These are phyloP conservation scores for Microctonus brassicae DNA, from an alignment of 2,888 invertebrate genomes.

Conservation along the genomic window DNA sequence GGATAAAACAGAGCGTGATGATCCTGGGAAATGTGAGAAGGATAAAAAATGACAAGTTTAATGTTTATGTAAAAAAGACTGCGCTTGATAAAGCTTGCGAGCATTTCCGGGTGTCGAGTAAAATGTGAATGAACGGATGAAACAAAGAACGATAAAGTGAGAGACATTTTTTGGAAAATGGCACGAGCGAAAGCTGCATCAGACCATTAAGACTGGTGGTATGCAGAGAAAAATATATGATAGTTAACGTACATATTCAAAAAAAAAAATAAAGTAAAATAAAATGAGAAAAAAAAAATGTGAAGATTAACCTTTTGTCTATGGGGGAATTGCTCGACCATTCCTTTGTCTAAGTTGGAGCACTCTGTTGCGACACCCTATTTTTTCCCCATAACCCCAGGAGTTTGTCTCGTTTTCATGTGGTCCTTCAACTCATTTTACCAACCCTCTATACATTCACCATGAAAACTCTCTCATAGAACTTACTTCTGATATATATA, in stretches of 20 bases:
- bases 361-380: conserved; percentile 66
- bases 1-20: not conserved
- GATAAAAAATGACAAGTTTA: conserved; percentile 2
- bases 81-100: conserved; percentile 24
- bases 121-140: conserved; percentile 20
- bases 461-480: not conserved
- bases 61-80: conserved; percentile 2
- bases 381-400: conserved; percentile 57
- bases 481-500: conserved; percentile 20
- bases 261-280: conserved; percentile 42
- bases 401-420: conserved; percentile 32
- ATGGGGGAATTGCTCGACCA: conserved; percentile 54
- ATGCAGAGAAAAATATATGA: conserved; percentile 10
- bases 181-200: not conserved
- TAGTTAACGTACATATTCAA: not conserved
- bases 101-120: conserved; percentile 9
- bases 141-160: conserved; percentile 20
- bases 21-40: not conserved
- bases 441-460: conserved; percentile 14
- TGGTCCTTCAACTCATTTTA: conserved; percentile 25
- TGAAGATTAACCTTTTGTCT: conserved; percentile 68
- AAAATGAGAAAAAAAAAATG: conserved; percentile 59
- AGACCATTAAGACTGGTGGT: not conserved
- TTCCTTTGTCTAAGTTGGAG: conserved; percentile 65
- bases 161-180: conserved; percentile 16